Evolutionary conservation across 2,113 vertebrate genomes (phyloP), one percentile per base, ranked within the genome.

Genomic region (Mixornis gularis): DNA sequence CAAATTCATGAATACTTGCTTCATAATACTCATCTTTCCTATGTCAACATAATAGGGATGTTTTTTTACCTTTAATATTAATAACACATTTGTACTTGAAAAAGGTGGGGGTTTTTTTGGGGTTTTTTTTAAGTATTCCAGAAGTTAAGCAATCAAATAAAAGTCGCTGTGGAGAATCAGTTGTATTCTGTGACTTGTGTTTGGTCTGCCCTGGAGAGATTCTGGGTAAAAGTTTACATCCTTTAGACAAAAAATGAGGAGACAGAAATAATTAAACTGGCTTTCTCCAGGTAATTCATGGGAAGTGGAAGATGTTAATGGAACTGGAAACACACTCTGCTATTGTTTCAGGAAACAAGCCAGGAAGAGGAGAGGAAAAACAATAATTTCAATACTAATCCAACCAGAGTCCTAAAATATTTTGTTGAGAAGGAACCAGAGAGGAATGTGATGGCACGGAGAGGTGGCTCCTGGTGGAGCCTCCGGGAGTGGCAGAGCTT

Each of bases 1-100:
- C 74, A 93, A 89, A 96, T 92, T 94, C 89, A 93, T 93, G 84
- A 96, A 96, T 92, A 63, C 69, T 81, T 87, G 62, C 69, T 63
- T 86, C 68, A 73, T 77, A 85, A 91, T 63, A 32, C 16, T 87
- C 59, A 73, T 85, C 78, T 82, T 94, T 95, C 71, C 68, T 82
- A 29, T 73, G 92, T 94, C 89, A 95, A 96, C 63, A 87, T 49
- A 76, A 64, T 16, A 81, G 46, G 32, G 36, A 52, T 72, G 7
- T 3, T 38, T 71, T 71, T 88, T 91, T 86, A 12, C 56, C 55
- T 95, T 87, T 70, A 81, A 87, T 87, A 91, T 94, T 91, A 96
- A 94, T 95, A 78, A 80, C 48, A 48, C 18, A 34, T 77, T 81
- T 70, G 27, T 69, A 70, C 66, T 89, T 83, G 32, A 46, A 83